Evolutionary conservation across 2,113 vertebrate species (phyloP), one percentile per base, ranked within the genome.

Genomic region (Pteronura brasiliensis): DNA sequence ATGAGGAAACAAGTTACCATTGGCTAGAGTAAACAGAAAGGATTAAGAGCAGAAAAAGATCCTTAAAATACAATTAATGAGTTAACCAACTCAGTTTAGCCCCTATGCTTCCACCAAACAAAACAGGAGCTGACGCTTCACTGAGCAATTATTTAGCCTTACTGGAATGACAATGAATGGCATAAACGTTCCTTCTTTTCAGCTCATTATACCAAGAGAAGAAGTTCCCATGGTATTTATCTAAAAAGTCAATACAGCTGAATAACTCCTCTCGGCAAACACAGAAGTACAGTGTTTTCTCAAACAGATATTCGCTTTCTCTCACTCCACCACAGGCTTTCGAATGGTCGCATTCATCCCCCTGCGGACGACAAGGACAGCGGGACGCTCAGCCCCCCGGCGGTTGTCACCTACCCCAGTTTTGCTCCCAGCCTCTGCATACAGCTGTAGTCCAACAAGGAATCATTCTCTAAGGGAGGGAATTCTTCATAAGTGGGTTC

Each of bases 361-460:
- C 23, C 23, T 1, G 1, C 7, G 4, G 63, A n/a, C 52, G 17
- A n/a, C 61, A 63, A 57, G 71, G 63, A 55, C 39, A n/a, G 72
- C 11, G 14, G 17, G n/a, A 34, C 11, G 42, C 42, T 10, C 29
- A 5, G 34, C 21, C 17, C 23, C 12, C 67, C 21, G 0, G 49
- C 3, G 11, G 3, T 4, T 1, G 39, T 17, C 71, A 97, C 99
- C 98, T 98, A 99, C 99, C 99, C 99, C 34, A 99, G 98, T 81
- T 99, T 99, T 87, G 99, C 99, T 20, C 99, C 99, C 8, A 99
- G 99, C 47, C 99, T 98, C 98, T 99, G 99, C 99, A 99, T 99
- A 74, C 99, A 99, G 98, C 97, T 99, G 98, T 99, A 99, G 98
- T 99, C 99, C 99, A 99, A 98, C 97, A 99, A 76, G 0, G 99